These are phyloP conservation scores for Lepetodrilus schrolli DNA, from an alignment of 2,888 invertebrate species.

Conservation along the genomic window DNA sequence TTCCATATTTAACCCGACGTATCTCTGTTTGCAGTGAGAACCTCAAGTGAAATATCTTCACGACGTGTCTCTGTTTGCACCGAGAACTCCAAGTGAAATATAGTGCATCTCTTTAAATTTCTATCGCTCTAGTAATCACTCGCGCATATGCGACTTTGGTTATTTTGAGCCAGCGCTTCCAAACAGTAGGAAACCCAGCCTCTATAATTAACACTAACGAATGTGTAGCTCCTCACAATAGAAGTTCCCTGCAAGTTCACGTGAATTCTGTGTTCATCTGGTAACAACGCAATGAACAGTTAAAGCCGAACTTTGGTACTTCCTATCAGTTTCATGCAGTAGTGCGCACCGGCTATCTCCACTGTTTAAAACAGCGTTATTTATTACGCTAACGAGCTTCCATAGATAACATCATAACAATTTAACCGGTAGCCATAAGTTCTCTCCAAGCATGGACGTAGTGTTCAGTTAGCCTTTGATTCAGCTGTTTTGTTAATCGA, in stretches of 20 bases:
- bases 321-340: constrained; percentile 20
- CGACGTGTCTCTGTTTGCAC: not conserved
- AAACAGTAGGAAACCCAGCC: not conserved
- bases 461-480: too few relatives aligned
- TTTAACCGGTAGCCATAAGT: too few relatives aligned
- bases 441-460: too few relatives aligned
- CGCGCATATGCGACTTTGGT: not conserved
- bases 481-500: too few relatives aligned
- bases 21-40: too few relatives aligned
- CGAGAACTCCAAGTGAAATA: too few relatives aligned
- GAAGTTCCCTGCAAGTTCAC: not conserved
- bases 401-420: not conserved
- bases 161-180: not conserved
- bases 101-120: not conserved
- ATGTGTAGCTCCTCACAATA: not conserved
- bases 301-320: not conserved
- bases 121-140: not conserved
- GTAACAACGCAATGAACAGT: not conserved
- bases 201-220: not conserved
- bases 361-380: not conserved
- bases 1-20: too few relatives aligned
- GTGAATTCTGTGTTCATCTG: not conserved
- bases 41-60: too few relatives aligned
- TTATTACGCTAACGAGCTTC: constrained; percentile 6
- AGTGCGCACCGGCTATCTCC: not conserved